These are phyloP conservation scores for Pithys albifrons DNA, from an alignment of 2,113 vertebrate genomes.

Conservation along the genomic window DNA sequence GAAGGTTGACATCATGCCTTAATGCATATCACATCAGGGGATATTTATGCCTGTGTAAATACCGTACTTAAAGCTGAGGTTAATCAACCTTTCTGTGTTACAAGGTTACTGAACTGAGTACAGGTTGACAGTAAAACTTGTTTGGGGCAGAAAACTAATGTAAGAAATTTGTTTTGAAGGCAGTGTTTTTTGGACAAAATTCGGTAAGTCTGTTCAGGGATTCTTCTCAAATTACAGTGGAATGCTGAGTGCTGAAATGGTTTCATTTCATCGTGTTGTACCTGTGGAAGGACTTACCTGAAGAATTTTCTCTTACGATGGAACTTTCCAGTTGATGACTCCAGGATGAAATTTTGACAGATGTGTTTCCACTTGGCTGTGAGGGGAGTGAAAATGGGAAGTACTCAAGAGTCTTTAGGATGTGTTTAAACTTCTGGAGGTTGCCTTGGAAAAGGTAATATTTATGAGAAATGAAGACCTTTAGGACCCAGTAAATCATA, in stretches of 20 bases:
- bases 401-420: neutral
- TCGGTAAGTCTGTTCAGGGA: neutral
- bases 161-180: neutral
- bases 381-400: neutral
- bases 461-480: neutral
- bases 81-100: neutral
- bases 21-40: neutral
- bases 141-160: neutral
- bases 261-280: neutral
- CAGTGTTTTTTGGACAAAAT: neutral
- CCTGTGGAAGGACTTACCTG: neutral
- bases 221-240: constrained; percentile 3
- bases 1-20: neutral
- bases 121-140: neutral
- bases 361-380: neutral
- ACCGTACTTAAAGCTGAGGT: neutral
- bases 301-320: neutral
- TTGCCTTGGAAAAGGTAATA: neutral
- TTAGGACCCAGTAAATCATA: neutral
- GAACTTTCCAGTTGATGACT: neutral
- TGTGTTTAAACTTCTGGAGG: neutral
- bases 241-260: neutral
- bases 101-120: neutral
- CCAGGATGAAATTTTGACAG: neutral
- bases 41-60: neutral